Percentiles rank a stretch among this genome's conserved stretches.
Evolutionary conservation across 2,797 vertebrate species (phyloP).

Genomic region (Neopelma chrysocephalum): DNA sequence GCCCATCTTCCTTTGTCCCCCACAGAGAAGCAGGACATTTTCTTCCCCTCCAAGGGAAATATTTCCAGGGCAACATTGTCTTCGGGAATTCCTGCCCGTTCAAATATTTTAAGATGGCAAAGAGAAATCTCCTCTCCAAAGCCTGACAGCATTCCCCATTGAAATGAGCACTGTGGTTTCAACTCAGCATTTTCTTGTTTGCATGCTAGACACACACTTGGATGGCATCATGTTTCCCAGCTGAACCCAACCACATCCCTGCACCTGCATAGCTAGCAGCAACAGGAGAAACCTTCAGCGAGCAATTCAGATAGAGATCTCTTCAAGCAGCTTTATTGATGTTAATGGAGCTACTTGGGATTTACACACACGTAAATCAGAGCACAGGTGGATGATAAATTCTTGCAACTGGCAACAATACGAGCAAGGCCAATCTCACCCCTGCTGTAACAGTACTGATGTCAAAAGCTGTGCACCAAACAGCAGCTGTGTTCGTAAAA

Average conservation of each 20-base stretch:
- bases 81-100: not conserved
- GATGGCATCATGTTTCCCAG: constrained; percentile 55
- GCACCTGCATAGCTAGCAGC: constrained; percentile 68
- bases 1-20: not conserved
- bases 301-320: constrained; percentile 57
- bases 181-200: constrained; percentile 52
- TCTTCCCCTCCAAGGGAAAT: not conserved
- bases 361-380: constrained; percentile 51
- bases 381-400: constrained; percentile 65
- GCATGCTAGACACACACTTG: constrained; percentile 63
- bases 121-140: not conserved
- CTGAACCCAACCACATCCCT: constrained; percentile 62
- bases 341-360: constrained; percentile 29
- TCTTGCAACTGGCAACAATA: constrained; percentile 30
- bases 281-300: constrained; percentile 39
- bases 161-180: constrained; percentile 33
- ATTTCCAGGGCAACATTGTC: not conserved
- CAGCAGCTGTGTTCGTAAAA: constrained; percentile 3
- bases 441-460: not conserved
- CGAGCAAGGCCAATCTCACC: not conserved
- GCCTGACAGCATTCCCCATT: not conserved
- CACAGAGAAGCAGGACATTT: not conserved
- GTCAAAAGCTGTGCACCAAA: constrained; percentile 1
- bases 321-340: constrained; percentile 56
- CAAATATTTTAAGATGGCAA: not conserved